Evolutionary conservation across 2,113 vertebrate species (phyloP).

Genomic region (Rhinopomastus cyanomelas): DNA sequence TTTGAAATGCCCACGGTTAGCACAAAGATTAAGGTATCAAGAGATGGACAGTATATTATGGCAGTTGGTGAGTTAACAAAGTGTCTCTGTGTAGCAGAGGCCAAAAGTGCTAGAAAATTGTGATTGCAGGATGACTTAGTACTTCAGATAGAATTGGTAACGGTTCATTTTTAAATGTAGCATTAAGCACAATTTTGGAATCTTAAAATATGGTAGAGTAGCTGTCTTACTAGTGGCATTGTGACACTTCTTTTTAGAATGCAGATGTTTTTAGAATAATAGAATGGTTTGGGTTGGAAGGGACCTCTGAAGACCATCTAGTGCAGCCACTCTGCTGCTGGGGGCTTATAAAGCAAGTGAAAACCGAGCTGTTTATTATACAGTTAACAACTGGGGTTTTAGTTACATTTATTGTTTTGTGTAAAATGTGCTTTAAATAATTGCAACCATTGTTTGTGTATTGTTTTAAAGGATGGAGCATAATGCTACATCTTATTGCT

Average conservation of each 20-base stretch:
- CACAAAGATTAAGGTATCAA: slow-evolving; percentile 91
- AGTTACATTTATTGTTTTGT: background rate
- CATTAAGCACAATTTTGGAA: background rate
- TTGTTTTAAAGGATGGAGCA: background rate
- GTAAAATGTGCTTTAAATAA: background rate
- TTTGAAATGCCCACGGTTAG: slow-evolving; percentile 98
- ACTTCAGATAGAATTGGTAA: background rate
- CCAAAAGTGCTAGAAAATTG: background rate
- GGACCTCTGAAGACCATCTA: background rate
- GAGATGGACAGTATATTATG: slow-evolving; percentile 94
- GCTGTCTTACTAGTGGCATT: background rate
- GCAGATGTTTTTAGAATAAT: background rate
- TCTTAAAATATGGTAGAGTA: background rate
- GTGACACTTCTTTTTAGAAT: background rate
- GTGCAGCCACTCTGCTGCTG: fast-evolving
- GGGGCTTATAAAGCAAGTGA: background rate
- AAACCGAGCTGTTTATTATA: background rate
- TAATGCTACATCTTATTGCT: background rate
- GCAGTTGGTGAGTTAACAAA: slow-evolving; percentile 84
- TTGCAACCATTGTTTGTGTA: background rate
- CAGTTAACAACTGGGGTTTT: background rate
- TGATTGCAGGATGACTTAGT: background rate
- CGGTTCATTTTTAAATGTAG: background rate
- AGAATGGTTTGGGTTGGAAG: background rate
- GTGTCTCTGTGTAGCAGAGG: background rate